A percentile compares a stretch with the other conserved stretches of the same genome.
These are phyloP conservation scores for Echiichthys vipera DNA, from an alignment of 2,797 vertebrate species.

Conservation along the genomic window DNA sequence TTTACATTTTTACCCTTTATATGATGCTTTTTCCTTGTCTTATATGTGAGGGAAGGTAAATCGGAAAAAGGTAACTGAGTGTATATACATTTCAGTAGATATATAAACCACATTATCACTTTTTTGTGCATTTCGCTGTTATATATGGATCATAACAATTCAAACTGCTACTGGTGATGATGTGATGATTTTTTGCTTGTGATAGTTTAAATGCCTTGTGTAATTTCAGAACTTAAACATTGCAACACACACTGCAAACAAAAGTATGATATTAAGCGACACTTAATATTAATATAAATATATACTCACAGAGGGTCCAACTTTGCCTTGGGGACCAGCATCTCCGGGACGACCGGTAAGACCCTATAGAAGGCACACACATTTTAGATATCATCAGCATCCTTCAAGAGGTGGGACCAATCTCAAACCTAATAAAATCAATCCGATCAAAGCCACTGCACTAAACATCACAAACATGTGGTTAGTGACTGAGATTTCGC, in stretches of 20 bases:
- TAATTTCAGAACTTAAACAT: not conserved
- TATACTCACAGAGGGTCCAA: slow-evolving; percentile 92
- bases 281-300: not conserved
- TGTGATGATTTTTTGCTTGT: not conserved
- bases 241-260: not conserved
- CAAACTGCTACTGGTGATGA: not conserved
- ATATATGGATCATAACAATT: not conserved
- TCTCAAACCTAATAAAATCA: not conserved
- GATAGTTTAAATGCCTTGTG: not conserved
- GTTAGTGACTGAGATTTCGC: not conserved
- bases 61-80: not conserved
- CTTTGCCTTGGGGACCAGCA: slow-evolving; percentile 97
- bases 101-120: not conserved
- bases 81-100: not conserved
- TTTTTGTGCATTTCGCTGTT: not conserved
- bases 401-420: not conserved
- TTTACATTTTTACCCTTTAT: not conserved
- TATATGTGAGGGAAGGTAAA: not conserved
- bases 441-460: not conserved
- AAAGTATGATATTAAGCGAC: too few species aligned
- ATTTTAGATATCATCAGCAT: slow-evolving; percentile 3
- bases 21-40: not conserved
- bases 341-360: slow-evolving; percentile 98
- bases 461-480: not conserved
- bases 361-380: slow-evolving; percentile 83